Evolutionary conservation across 2,113 vertebrate species (phyloP), one percentile per base, ranked within the genome.

Genomic region (Hiodon tergisus): DNA sequence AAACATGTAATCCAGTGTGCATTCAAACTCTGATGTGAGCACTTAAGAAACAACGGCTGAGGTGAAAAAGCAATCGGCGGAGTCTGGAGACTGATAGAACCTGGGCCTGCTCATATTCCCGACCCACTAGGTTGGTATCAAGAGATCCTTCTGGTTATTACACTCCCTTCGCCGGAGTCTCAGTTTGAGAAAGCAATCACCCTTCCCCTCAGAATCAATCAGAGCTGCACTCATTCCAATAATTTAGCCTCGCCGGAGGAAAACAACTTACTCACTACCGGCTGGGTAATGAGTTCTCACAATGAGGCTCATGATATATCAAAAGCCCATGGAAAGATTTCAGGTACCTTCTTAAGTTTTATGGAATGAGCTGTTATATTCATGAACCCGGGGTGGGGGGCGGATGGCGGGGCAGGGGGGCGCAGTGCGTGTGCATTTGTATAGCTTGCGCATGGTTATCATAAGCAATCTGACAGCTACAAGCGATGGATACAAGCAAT

Each of bases 131-230:
- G 55, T 74, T 60, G 62, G 55, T 31, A 67, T 76, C 69, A 72
- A 80, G 69, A 86, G 74, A 72, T 73, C 70, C 66, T 53, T 71
- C 54, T 54, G 51, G 79, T 84, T 85, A 84, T 82, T 82, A 85
- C 74, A 54, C 63, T 59, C 76, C 71, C 66, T 83, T 84, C 80
- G 81, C 74, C 78, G 70, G 74, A 67, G 69, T 13, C 52, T 68
- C 65, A 10, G 74, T 65, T 71, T 62, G 74, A 78, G 77, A 83
- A 88, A 84, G 84, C 77, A 86, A 86, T 90, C 85, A 84, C 73
- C 80, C 69, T 76, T 80, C 72, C 76, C 81, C 71, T 83, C 71
- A 78, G 78, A 84, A 83, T 82, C 77, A 83, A 83, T 82, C 86
- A 79, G 75, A 75, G 50, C 76, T 62, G 73, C 58, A 67, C 74